phyloP scores from a whole-genome alignment of 2,888 invertebrate species.

The Drosophila paucipuncta region DNA sequence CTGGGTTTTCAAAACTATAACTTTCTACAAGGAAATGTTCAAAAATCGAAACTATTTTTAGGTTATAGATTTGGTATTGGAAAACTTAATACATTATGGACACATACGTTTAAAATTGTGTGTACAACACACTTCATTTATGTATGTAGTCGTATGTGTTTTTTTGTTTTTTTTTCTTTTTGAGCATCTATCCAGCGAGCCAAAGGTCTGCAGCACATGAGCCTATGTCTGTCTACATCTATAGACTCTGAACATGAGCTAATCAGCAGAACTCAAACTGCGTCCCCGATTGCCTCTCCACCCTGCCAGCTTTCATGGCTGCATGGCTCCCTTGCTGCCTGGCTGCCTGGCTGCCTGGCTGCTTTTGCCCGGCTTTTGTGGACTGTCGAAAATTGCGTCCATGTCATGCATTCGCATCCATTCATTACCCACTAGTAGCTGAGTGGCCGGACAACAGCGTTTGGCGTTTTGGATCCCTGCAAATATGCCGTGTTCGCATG shows the following conservation, averaged over 20 bases:
- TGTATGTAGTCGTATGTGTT: conserved; percentile 1
- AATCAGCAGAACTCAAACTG: conserved; percentile 73
- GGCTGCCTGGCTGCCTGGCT: conserved; percentile 18
- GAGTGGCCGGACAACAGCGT: conserved; percentile 74
- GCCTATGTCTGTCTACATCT: conserved; percentile 59
- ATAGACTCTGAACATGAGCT: conserved; percentile 77
- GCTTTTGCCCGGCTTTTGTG: conserved; percentile 10
- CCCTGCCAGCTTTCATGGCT: not conserved
- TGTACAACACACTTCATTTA: conserved; percentile 22
- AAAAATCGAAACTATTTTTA: not conserved
- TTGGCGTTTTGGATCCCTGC: conserved; percentile 80
- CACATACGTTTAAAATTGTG: conserved; percentile 10
- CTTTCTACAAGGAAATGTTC: not conserved
- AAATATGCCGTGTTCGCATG: conserved; percentile 80
- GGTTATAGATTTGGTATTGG: not conserved
- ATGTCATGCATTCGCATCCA: conserved; percentile 79
- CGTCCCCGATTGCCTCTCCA: conserved; percentile 7
- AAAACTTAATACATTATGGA: conserved; percentile 9
- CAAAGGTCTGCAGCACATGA: conserved; percentile 45
- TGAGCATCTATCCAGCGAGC: conserved; percentile 26
- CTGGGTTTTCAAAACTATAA: not conserved
- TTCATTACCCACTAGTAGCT: conserved; percentile 71
- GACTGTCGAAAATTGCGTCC: conserved; percentile 77
- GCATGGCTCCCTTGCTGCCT: conserved; percentile 5
- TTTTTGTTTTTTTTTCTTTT: not conserved